Conservation (phyloP, 2,113 vertebrate genomes). For the Excalfactoria chinensis region DNA sequence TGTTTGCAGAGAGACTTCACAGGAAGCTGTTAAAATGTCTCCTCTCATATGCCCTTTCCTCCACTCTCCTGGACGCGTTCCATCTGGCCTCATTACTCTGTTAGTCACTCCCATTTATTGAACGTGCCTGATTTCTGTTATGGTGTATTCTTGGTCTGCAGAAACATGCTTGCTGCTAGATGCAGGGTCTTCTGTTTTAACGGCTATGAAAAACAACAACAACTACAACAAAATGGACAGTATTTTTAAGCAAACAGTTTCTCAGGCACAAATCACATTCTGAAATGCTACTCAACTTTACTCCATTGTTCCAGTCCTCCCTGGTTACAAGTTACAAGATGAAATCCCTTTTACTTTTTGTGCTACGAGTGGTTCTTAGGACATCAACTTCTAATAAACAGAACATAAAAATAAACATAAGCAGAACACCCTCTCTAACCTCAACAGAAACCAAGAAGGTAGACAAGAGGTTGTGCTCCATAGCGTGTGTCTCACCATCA, state of each 20-base stretch:
- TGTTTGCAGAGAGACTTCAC: background rate
- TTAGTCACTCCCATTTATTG: conserved; percentile 18
- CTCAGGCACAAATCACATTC: background rate
- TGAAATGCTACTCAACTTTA: background rate
- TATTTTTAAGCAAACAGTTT: background rate
- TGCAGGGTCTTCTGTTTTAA: background rate
- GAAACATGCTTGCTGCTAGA: background rate
- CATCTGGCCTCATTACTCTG: background rate
- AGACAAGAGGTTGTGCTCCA: background rate
- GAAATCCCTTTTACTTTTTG: background rate
- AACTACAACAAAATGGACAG: background rate
- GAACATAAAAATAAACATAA: too few relatives aligned
- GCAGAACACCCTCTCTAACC: background rate
- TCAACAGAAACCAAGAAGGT: background rate
- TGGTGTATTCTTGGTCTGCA: background rate
- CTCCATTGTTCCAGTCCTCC: background rate
- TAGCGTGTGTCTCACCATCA: accelerated
- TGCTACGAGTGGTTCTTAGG: background rate
- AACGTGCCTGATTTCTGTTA: background rate
- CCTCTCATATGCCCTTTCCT: conserved; percentile 23
- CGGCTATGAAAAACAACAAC: background rate
- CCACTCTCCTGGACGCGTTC: background rate
- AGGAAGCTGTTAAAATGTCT: conserved; percentile 15
- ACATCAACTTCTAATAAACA: background rate
- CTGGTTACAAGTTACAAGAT: background rate